A percentile compares a stretch with the other conserved stretches of the same genome.
Conservation (phyloP, 2,113 vertebrate species). For the Cairina moschata region DNA sequence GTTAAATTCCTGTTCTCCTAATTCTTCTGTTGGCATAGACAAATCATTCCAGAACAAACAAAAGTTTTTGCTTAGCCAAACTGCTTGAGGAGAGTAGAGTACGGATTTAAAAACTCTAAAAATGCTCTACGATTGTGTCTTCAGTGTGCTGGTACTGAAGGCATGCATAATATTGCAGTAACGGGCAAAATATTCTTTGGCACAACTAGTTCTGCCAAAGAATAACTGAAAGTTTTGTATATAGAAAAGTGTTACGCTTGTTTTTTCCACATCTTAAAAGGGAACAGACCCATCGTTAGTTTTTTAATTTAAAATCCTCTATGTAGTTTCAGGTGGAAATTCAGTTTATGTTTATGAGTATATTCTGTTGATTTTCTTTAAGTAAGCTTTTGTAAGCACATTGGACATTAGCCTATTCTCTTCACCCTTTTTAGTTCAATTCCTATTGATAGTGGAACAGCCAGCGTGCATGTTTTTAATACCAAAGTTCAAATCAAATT, state of each 20-base stretch:
- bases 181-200: not conserved
- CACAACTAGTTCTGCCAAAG: not conserved
- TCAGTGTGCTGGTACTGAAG: not conserved
- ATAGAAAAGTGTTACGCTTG: not conserved
- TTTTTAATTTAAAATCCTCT: not conserved
- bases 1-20: not conserved
- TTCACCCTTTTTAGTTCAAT: not conserved
- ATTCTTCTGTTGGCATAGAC: not conserved
- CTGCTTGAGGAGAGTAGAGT: not conserved
- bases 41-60: not conserved
- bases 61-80: not conserved
- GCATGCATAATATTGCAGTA: not conserved
- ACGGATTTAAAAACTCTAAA: not conserved
- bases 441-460: not conserved
- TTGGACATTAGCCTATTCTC: not conserved
- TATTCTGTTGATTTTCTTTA: not conserved
- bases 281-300: not conserved
- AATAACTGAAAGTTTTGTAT: not conserved
- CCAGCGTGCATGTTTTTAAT: accelerated
- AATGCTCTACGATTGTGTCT: accelerated
- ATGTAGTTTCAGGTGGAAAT: not conserved
- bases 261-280: not conserved
- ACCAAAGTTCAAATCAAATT: accelerated
- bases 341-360: not conserved
- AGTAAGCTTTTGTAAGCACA: not conserved